Evolutionary conservation across 2,797 vertebrate species (phyloP).

Genomic region (Darevskia nairensis): DNA sequence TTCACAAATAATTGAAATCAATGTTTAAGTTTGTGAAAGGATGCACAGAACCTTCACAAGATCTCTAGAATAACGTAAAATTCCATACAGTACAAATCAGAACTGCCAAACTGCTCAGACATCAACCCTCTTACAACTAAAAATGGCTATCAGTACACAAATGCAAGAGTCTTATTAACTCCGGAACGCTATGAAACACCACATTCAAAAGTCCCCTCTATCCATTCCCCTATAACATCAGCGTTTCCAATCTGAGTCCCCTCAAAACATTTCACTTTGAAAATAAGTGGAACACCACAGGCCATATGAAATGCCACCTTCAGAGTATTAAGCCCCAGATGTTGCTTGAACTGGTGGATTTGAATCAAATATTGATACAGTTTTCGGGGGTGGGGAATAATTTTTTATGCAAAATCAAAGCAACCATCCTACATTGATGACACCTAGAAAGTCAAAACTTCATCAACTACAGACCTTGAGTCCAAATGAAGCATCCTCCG

Average conservation of each 20-base stretch:
- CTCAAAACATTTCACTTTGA: neutral
- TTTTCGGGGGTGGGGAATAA: slow-evolving; percentile 19
- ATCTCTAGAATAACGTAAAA: neutral
- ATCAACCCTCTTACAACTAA: slow-evolving; percentile 34
- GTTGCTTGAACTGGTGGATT: slow-evolving; percentile 38
- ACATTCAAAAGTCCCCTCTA: slow-evolving; percentile 39
- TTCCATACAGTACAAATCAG: neutral
- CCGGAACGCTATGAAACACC: slow-evolving; percentile 32
- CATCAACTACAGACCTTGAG: slow-evolving; percentile 78
- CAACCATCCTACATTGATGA: slow-evolving; percentile 29
- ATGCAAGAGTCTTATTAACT: slow-evolving; percentile 28
- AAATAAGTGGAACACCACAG: slow-evolving; percentile 39
- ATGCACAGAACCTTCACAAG: neutral
- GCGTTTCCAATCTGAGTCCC: neutral
- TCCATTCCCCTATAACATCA: neutral
- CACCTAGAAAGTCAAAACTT: slow-evolving; percentile 51
- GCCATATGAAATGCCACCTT: slow-evolving; percentile 13
- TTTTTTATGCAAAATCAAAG: slow-evolving; percentile 10
- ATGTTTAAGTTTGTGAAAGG: slow-evolving; percentile 9
- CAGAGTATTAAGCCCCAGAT: neutral
- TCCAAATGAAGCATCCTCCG: slow-evolving; percentile 77
- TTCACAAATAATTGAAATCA: slow-evolving; percentile 34
- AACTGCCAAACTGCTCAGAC: slow-evolving; percentile 25
- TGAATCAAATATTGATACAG: slow-evolving; percentile 33
- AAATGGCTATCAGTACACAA: slow-evolving; percentile 13